Percentiles rank a stretch among this genome's conserved stretches.
These are phyloP conservation scores for Diplodus puntazzo DNA, from an alignment of 2,797 vertebrate species.

Conservation along the genomic window DNA sequence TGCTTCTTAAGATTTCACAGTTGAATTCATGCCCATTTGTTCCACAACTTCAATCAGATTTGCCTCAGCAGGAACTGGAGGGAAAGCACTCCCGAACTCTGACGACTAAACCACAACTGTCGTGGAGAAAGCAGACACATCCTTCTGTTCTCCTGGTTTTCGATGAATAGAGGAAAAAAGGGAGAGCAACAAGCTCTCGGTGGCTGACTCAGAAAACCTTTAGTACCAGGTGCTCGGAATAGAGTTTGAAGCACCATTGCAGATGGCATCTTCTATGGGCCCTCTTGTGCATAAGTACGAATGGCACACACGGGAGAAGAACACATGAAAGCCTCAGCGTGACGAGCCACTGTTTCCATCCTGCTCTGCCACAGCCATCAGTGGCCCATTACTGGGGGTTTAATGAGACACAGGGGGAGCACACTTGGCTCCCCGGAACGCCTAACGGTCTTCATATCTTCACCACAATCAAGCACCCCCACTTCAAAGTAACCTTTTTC, in stretches of 20 bases:
- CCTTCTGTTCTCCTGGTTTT: slow-evolving; percentile 38
- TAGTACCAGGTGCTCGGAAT: slow-evolving; percentile 61
- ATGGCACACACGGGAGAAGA: slow-evolving; percentile 60
- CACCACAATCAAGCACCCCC: slow-evolving; percentile 59
- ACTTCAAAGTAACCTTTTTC: slow-evolving; percentile 78
- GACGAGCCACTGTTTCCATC: slow-evolving; percentile 69
- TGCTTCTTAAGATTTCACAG: slow-evolving; percentile 5
- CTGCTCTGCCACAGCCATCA: slow-evolving; percentile 65
- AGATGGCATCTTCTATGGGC: slow-evolving; percentile 62
- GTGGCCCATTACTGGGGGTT: slow-evolving; percentile 66
- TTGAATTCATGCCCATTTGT: slow-evolving; percentile 2
- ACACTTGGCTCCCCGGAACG: slow-evolving; percentile 54
- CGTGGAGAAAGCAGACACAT: slow-evolving; percentile 21
- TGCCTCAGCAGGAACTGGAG: slow-evolving; percentile 31
- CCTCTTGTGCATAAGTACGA: slow-evolving; percentile 51
- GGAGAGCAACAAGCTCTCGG: slow-evolving; percentile 50
- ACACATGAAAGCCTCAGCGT: slow-evolving; percentile 77
- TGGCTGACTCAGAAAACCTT: slow-evolving; percentile 71
- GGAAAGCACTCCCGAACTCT: slow-evolving; percentile 24
- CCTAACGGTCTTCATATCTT: slow-evolving; percentile 59
- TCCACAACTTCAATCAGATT: slow-evolving; percentile 33
- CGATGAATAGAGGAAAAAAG: slow-evolving; percentile 26
- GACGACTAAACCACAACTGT: slow-evolving; percentile 42
- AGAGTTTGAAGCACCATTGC: slow-evolving; percentile 51
- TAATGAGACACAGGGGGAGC: slow-evolving; percentile 78